Percentiles rank a stretch among this genome's conserved stretches.
These are phyloP conservation scores for Triplophysa yarkandensis DNA, from an alignment of 2,797 vertebrate species.

Conservation along the genomic window DNA sequence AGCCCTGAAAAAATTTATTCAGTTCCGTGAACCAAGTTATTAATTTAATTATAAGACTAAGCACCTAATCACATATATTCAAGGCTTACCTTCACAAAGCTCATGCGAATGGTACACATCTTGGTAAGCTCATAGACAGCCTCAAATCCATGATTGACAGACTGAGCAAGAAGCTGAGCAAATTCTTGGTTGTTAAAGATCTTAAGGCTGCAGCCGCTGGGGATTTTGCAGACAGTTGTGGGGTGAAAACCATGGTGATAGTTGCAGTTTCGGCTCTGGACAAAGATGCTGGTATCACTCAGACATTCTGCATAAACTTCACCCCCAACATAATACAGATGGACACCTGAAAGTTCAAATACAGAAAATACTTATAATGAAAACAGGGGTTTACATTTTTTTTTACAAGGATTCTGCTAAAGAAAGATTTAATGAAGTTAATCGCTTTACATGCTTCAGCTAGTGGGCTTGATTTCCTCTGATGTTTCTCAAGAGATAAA, in stretches of 20 bases:
- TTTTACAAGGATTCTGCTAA: background rate
- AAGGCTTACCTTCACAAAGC: conserved; percentile 85
- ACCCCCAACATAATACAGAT: conserved; percentile 89
- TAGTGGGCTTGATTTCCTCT: background rate
- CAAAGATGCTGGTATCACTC: conserved; percentile 91
- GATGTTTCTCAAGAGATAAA: background rate
- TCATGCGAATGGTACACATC: conserved; percentile 94
- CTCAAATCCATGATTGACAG: conserved; percentile 90
- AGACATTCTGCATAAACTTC: conserved; percentile 91
- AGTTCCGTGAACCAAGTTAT: no score
- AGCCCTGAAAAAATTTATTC: conserved; percentile 74
- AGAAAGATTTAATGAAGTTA: background rate
- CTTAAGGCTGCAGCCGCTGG: conserved; percentile 89
- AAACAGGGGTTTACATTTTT: background rate
- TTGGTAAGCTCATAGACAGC: conserved; percentile 91
- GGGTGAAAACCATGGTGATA: conserved; percentile 91
- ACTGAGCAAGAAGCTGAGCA: conserved; percentile 88
- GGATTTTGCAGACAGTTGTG: conserved; percentile 91
- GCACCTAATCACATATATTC: background rate
- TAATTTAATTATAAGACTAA: no score
- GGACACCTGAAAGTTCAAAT: conserved; percentile 76
- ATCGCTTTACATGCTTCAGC: background rate
- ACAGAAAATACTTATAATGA: background rate
- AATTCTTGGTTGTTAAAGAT: conserved; percentile 94
- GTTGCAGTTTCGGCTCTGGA: conserved; percentile 92